Conservation (phyloP, 2,888 invertebrate species). For the Hylaea fasciaria region DNA sequence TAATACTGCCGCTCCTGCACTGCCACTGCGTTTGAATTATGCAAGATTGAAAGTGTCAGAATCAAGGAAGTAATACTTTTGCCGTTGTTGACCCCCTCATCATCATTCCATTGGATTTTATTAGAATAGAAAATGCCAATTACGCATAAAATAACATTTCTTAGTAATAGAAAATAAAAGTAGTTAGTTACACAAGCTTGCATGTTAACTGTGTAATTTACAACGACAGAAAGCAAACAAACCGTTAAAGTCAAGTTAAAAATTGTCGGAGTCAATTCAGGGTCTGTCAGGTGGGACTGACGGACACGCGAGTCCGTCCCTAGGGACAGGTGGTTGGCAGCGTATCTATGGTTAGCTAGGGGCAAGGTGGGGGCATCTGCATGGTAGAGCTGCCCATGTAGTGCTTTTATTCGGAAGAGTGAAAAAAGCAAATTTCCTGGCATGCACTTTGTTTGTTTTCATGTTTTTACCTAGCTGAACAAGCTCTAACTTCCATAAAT, state of each 20-base stretch:
- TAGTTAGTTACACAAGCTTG: conserved; percentile 12
- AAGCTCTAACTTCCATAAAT: no score
- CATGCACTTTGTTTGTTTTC: no score
- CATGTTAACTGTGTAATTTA: conserved; percentile 44
- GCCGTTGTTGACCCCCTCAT: no score
- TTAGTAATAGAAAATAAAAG: neutral
- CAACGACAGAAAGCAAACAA: conserved; percentile 45
- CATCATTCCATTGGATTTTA: no score
- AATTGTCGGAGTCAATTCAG: conserved; percentile 59
- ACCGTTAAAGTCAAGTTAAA: conserved; percentile 56
- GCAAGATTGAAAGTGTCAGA: no score
- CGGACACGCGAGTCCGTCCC: conserved; percentile 68
- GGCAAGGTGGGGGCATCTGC: neutral
- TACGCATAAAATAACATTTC: neutral
- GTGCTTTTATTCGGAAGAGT: no score
- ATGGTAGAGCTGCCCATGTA: no score
- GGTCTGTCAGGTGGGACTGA: conserved; percentile 55
- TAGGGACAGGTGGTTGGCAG: conserved; percentile 47
- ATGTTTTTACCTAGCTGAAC: no score
- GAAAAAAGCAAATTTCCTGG: neutral
- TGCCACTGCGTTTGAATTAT: no score
- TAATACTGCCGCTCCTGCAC: no score
- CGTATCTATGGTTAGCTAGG: conserved; percentile 2
- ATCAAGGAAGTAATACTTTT: no score
- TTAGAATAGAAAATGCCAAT: no score